Base-by-base conservation (phyloP, 2,113 vertebrate genomes). In the Okapia johnstoni region DNA sequence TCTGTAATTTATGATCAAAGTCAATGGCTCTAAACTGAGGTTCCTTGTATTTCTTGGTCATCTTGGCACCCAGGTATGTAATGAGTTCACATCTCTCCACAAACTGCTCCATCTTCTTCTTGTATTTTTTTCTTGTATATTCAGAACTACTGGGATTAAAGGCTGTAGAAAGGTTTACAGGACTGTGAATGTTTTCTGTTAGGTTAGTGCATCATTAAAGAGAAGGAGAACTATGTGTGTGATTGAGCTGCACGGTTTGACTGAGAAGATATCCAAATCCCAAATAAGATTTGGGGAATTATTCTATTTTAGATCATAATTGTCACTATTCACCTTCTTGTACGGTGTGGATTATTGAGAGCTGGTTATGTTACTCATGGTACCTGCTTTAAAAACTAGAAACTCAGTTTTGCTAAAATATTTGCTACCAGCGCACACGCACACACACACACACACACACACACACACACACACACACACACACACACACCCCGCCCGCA, bases 41-140 rank as follows among this genome's bases (percentile, higher is more conserved):
- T 33, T 99, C 98, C 85, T 40, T 98, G 98, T 99, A 99, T 2
- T 98, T 98, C 54, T 88, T 98, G 3, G 96, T 98, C 99, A 99
- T 99, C 77, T 95, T 98, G 80, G 98, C 95, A 73, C 98, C 98
- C 90, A 99, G 98, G 98, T 99, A 99, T 19, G 99, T 98, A 63
- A 99, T 98, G 94, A 99, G 99, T 52, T 98, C 98, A 98, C 99
- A 99, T 93, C 98, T 98, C 86, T 99, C 99, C 96, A 98, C 15
- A 95, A 99, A 99, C 81, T 88, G 96, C 21, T 98, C 98, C 98
- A 99, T 98, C 96, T 99, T 99, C 98, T 96, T 99, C 97, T 98
- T 99, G 98, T 99, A 99, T 95, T 97, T 99, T 96, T 98, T 98
- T 55, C 99, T 98, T 88, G 93, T 95, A 23, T 98, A 98, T 89